phyloP scores from a whole-genome alignment of 2,113 vertebrate genomes.

The Lycaon pictus region DNA sequence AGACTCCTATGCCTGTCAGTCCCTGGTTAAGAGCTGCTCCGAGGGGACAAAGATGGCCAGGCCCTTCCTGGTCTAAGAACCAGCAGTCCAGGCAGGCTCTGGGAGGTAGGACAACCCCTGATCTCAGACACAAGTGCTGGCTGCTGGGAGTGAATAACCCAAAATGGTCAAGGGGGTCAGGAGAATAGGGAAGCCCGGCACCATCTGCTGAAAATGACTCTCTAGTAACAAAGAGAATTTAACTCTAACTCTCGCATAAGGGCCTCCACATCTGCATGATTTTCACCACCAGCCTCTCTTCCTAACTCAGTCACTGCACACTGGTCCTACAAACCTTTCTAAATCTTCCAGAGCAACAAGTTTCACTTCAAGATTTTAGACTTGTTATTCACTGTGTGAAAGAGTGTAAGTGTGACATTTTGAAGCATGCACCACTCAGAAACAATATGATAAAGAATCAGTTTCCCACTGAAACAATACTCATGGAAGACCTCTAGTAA shows the following conservation, averaged over 20 bases:
- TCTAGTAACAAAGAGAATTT: neutral
- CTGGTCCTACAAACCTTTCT: neutral
- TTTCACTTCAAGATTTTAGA: neutral
- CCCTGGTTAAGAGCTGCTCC: neutral
- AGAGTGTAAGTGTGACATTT: neutral
- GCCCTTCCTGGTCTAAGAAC: neutral
- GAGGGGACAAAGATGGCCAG: neutral
- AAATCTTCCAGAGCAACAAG: neutral
- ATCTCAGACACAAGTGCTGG: neutral
- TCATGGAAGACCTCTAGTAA: neutral
- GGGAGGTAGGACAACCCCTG: neutral
- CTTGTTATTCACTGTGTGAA: neutral
- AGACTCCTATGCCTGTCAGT: neutral
- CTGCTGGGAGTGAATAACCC: neutral
- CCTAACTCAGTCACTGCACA: neutral
- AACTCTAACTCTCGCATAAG: no score
- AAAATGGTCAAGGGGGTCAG: neutral
- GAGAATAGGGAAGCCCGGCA: neutral
- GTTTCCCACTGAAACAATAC: neutral
- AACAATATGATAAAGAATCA: neutral
- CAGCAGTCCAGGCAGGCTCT: neutral
- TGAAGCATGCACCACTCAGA: neutral
- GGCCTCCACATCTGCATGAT: no score
- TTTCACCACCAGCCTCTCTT: neutral
- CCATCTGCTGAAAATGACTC: neutral